Evolutionary conservation across 2,113 vertebrate species (phyloP).

Genomic region (Phycodurus eques): DNA sequence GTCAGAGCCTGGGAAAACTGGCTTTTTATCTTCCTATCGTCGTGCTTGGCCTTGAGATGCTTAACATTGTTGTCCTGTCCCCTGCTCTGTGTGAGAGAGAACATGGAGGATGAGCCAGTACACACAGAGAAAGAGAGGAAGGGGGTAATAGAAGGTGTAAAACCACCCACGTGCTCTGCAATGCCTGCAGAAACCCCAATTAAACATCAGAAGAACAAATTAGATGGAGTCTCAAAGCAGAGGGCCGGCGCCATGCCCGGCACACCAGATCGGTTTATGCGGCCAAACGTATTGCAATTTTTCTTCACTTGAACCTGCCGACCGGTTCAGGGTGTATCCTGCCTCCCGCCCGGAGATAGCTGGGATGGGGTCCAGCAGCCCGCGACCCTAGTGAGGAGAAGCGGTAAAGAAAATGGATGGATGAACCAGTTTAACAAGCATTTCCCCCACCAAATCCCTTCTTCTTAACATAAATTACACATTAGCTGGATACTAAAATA

Average conservation of each 20-base stretch:
- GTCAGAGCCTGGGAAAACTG: constrained; percentile 67
- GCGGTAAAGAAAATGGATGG: no score
- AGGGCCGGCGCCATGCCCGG: no score
- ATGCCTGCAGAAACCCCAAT: neutral
- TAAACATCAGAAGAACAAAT: neutral
- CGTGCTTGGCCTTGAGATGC: constrained; percentile 73
- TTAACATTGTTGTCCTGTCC: constrained; percentile 71
- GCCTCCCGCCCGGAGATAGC: no score
- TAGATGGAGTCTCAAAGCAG: neutral
- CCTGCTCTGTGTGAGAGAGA: constrained; percentile 59
- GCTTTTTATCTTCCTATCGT: constrained; percentile 67
- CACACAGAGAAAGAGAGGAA: constrained; percentile 9
- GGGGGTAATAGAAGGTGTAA: constrained; percentile 1
- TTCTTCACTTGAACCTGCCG: no score
- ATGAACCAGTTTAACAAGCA: no score
- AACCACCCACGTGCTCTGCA: neutral
- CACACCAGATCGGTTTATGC: neutral
- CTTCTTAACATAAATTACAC: no score
- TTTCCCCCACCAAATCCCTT: no score
- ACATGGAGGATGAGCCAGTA: constrained; percentile 25
- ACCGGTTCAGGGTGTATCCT: no score
- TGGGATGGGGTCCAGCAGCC: no score
- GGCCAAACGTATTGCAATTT: neutral
- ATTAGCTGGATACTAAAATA: neutral
- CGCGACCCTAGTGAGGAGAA: no score